phyloP scores from a whole-genome alignment of 2,113 vertebrate species.

The Hypomesus transpacificus region DNA sequence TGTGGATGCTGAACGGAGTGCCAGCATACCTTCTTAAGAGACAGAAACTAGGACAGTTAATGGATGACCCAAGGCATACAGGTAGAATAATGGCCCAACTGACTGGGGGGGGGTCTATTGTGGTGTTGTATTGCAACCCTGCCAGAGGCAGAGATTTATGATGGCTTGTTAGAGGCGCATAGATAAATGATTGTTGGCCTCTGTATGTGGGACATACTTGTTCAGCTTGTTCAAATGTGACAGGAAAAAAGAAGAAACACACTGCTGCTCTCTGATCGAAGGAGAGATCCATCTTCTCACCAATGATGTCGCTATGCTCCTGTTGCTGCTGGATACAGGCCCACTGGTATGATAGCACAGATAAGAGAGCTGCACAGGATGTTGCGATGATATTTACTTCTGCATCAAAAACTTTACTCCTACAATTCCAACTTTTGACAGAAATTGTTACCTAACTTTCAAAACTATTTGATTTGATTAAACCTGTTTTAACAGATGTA shows the following conservation, averaged over 20 bases:
- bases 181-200: conserved; percentile 44
- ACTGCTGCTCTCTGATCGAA: conserved; percentile 13
- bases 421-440: too few relatives aligned
- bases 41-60: conserved; percentile 39
- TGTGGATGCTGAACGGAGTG: conserved; percentile 25
- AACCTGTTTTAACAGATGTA: too few relatives aligned
- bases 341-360: conserved; percentile 24
- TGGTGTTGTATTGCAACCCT: conserved; percentile 37
- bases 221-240: conserved; percentile 36
- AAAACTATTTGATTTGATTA: too few relatives aligned
- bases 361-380: conserved; percentile 12
- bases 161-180: conserved; percentile 37
- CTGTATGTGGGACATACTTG: conserved; percentile 28
- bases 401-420: conserved; percentile 11
- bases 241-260: conserved; percentile 24
- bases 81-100: conserved; percentile 44
- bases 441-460: too few relatives aligned
- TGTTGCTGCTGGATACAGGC: conserved; percentile 29
- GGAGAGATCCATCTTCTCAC: conserved; percentile 4
- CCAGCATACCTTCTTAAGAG: conserved; percentile 21
- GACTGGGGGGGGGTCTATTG: conserved; percentile 27
- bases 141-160: conserved; percentile 45
- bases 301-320: neutral
- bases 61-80: conserved; percentile 39
- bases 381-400: conserved; percentile 13